Percentiles rank a stretch among this genome's conserved stretches.
These are phyloP conservation scores for Vultur gryphus DNA, from an alignment of 2,797 vertebrate species.

Conservation along the genomic window DNA sequence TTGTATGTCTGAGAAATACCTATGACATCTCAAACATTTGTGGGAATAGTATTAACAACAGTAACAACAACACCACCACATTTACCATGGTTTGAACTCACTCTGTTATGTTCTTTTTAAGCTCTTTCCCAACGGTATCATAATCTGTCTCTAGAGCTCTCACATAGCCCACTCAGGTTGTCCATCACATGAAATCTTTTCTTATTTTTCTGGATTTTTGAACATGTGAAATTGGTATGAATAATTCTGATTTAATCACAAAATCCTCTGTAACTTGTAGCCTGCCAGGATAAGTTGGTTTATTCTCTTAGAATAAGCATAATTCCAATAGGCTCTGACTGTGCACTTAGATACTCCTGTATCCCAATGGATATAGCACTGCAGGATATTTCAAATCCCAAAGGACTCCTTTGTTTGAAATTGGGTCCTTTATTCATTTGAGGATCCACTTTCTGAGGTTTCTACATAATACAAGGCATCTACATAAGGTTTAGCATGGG, in stretches of 20 bases:
- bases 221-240: not conserved
- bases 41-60: not conserved
- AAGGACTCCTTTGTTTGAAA: not conserved
- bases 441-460: not conserved
- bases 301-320: not conserved
- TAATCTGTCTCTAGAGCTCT: not conserved
- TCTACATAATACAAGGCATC: not conserved
- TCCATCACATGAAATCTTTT: not conserved
- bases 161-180: not conserved
- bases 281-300: not conserved
- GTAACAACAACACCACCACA: not conserved
- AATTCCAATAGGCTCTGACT: not conserved
- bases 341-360: not conserved
- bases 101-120: not conserved
- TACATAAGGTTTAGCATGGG: not conserved
- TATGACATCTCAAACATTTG: not conserved
- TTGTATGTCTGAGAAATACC: not conserved
- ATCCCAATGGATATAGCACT: not conserved
- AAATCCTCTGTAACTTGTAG: not conserved
- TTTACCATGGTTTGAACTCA: not conserved
- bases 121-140: not conserved
- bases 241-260: not conserved
- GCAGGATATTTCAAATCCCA: not conserved
- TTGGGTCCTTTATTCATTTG: not conserved
- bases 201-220: not conserved